phyloP scores from a whole-genome alignment of 2,113 vertebrate species.

The Nymphicus hollandicus region DNA sequence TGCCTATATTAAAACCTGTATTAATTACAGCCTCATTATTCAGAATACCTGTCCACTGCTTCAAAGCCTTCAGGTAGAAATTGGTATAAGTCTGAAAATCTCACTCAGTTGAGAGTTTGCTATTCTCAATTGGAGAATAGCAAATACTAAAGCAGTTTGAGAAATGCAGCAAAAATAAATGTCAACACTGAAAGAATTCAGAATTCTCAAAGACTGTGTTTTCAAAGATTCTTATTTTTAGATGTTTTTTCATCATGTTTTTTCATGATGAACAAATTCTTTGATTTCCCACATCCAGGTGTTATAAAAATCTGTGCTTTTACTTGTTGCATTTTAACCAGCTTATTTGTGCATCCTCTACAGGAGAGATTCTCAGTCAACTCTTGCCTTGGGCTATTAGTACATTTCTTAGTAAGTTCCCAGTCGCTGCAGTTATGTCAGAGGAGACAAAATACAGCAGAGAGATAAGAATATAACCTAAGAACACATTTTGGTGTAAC shows the following conservation, averaged over 20 bases:
- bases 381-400: not conserved
- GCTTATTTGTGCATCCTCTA: not conserved
- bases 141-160: not conserved
- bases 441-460: not conserved
- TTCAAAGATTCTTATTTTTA: not conserved
- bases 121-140: not conserved
- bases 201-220: not conserved
- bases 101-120: accelerated
- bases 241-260: not conserved
- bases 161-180: not conserved
- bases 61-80: not conserved
- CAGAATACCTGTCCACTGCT: not conserved
- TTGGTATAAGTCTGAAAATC: not conserved
- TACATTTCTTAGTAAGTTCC: not conserved
- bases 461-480: not conserved
- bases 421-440: not conserved
- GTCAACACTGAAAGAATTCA: not conserved
- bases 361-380: not conserved
- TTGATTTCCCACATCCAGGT: not conserved
- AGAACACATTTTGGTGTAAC: not conserved
- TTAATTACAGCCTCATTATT: not conserved
- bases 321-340: not conserved
- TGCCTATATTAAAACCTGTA: not conserved
- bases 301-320: not conserved
- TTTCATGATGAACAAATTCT: not conserved